Conservation (phyloP, 2,113 vertebrate genomes). For the Empidonax alnorum region DNA sequence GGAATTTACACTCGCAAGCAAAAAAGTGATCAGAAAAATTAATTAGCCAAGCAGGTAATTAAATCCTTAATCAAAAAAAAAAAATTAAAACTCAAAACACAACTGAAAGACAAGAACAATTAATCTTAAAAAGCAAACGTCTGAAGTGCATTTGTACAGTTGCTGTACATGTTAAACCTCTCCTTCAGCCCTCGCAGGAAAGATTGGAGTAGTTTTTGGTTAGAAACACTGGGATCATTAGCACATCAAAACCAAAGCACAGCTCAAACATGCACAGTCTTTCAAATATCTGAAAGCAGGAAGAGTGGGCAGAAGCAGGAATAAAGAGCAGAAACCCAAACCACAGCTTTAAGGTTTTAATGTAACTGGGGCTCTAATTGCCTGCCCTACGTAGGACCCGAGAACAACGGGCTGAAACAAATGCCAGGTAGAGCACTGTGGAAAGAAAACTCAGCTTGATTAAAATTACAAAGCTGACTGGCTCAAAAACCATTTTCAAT, state of each 20-base stretch:
- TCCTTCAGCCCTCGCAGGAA: slow-evolving; percentile 47
- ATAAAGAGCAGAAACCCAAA: slow-evolving; percentile 39
- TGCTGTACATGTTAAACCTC: slow-evolving; percentile 31
- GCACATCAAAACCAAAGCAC: slow-evolving; percentile 45
- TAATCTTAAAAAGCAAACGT: slow-evolving; percentile 31
- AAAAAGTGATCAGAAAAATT: slow-evolving; percentile 57
- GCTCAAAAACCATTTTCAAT: neutral
- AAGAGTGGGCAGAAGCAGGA: slow-evolving; percentile 29
- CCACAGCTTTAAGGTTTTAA: slow-evolving; percentile 49
- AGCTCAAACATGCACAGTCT: slow-evolving; percentile 64
- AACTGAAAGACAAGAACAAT: slow-evolving; percentile 31
- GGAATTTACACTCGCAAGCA: slow-evolving; percentile 54
- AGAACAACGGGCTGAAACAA: neutral
- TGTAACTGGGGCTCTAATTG: neutral
- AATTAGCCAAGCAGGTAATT: slow-evolving; percentile 52
- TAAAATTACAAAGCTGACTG: neutral
- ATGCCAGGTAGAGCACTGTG: neutral
- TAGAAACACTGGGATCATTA: slow-evolving; percentile 47
- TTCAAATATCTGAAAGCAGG: slow-evolving; percentile 36
- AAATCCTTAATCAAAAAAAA: slow-evolving; percentile 30
- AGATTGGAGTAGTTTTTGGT: slow-evolving; percentile 23
- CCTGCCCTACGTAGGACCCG: neutral
- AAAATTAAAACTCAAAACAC: neutral
- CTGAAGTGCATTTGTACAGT: slow-evolving; percentile 1
- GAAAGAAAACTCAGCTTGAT: neutral